Conservation (phyloP, 1,140 invertebrate species). For the Physella acuta region DNA sequence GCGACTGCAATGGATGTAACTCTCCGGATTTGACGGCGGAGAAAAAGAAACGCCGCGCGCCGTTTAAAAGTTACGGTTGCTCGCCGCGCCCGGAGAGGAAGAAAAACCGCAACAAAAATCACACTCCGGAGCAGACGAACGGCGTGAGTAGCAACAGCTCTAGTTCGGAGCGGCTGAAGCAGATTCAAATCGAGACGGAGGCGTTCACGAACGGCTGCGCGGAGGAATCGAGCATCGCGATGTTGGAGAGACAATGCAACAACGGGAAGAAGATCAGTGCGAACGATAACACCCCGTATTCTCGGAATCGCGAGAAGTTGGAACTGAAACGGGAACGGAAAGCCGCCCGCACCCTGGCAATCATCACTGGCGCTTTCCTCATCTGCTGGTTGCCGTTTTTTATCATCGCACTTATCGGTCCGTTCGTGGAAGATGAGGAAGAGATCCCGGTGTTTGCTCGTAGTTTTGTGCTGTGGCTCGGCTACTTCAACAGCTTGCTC, state of each 20-base stretch:
- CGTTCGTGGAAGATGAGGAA: slow-evolving; percentile 40
- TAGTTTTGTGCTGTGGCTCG: slow-evolving; percentile 58
- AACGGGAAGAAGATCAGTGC: slow-evolving; percentile 16
- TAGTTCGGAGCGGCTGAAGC: slow-evolving; percentile 9
- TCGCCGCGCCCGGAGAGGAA: slow-evolving; percentile 13
- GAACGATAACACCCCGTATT: slow-evolving; percentile 4
- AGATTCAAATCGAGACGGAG: slow-evolving; percentile 32
- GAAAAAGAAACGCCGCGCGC: slow-evolving; percentile 18
- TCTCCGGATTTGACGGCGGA: neutral
- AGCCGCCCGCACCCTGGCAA: slow-evolving; percentile 61
- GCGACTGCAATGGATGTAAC: slow-evolving; percentile 34
- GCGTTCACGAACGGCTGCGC: slow-evolving; percentile 28
- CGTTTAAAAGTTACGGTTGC: slow-evolving; percentile 25
- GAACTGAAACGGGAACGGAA: slow-evolving; percentile 62
- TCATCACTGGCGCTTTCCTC: slow-evolving; percentile 60
- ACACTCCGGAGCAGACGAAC: slow-evolving; percentile 6
- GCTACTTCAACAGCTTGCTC: slow-evolving; percentile 57
- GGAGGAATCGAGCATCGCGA: slow-evolving; percentile 36
- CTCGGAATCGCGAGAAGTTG: slow-evolving; percentile 50
- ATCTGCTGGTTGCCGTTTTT: slow-evolving; percentile 61
- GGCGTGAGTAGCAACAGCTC: slow-evolving; percentile 11
- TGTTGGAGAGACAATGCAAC: slow-evolving; percentile 33
- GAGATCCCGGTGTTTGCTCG: slow-evolving; percentile 54
- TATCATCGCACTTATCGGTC: slow-evolving; percentile 51
- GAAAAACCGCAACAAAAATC: slow-evolving; percentile 14